Base-by-base conservation (phyloP, 2,888 invertebrate genomes). In the Pogonocherus hispidulus region DNA sequence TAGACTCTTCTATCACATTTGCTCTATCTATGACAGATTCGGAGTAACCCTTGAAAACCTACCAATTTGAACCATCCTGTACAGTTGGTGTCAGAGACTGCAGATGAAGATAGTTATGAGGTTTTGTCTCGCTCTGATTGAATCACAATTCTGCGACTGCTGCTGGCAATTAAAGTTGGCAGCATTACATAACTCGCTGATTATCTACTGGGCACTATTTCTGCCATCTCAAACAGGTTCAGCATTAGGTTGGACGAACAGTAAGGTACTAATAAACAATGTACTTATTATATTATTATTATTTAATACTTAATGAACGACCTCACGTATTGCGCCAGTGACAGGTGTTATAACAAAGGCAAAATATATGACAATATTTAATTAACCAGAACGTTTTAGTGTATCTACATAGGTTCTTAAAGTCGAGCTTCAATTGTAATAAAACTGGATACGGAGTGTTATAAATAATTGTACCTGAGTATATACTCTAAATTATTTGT, bases 41-140 rank as follows among this genome's bases (percentile, higher is more conserved):
- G n/a, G n/a, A n/a, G n/a, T n/a, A n/a, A n/a, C n/a, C n/a, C n/a
- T n/a, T 27, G 9, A 5, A 23, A n/a, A 51, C 11, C n/a, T n/a
- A n/a, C n/a, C n/a, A n/a, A n/a, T n/a, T n/a, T n/a, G n/a, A n/a
- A n/a, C n/a, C n/a, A n/a, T n/a, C n/a, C n/a, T n/a, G n/a, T n/a
- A n/a, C n/a, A n/a, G n/a, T n/a, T n/a, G n/a, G n/a, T n/a, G n/a
- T n/a, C n/a, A n/a, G n/a, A n/a, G n/a, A n/a, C n/a, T n/a, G n/a
- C n/a, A 14, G 2, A 41, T n/a, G 41, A 41, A 41, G 14, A 14
- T 41, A 14, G 5, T 16, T 41, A 41, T 16, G 16, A n/a, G 41
- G 41, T 41, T 41, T n/a, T 41, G 41, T 14, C 16, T 41, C 16
- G 41, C 41, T 41, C 41, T 41, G 41, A 41, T 41, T 41, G 41